phyloP scores from a whole-genome alignment of 1,140 invertebrate species.

The Sitophilus oryzae region DNA sequence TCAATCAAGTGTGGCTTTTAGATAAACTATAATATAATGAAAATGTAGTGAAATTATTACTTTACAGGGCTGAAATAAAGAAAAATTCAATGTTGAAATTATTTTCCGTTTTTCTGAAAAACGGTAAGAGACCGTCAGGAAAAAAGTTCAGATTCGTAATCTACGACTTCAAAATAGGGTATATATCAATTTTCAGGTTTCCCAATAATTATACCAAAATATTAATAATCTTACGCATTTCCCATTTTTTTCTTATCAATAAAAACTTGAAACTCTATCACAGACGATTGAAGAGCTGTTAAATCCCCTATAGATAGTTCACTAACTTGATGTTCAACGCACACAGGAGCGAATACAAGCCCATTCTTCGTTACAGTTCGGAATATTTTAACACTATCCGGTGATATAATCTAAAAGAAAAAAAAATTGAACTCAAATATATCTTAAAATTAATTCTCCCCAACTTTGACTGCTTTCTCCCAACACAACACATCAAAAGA shows the following conservation, averaged over 20 bases:
- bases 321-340: constrained; percentile 17
- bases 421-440: not conserved
- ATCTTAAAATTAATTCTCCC: not conserved
- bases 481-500: constrained; percentile 25
- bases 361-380: constrained; percentile 15
- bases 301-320: constrained; percentile 20
- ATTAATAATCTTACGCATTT: constrained; percentile 14
- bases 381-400: constrained; percentile 18
- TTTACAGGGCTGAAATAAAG: too few relatives aligned
- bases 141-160: too few relatives aligned
- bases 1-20: too few relatives aligned
- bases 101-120: too few relatives aligned
- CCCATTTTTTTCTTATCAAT: constrained; percentile 19
- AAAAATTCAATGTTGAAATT: too few relatives aligned
- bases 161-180: too few relatives aligned
- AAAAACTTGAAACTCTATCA: constrained; percentile 22
- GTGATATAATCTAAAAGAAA: constrained; percentile 19
- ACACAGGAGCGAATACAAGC: constrained; percentile 23
- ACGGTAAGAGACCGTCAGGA: too few relatives aligned
- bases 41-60: too few relatives aligned
- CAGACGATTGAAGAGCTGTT: constrained; percentile 17
- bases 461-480: constrained; percentile 19
- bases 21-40: too few relatives aligned
- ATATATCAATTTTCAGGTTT: too few relatives aligned
- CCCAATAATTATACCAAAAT: not conserved